Base-by-base conservation (phyloP, 2,113 vertebrate species). In the Myotis brandtii region DNA sequence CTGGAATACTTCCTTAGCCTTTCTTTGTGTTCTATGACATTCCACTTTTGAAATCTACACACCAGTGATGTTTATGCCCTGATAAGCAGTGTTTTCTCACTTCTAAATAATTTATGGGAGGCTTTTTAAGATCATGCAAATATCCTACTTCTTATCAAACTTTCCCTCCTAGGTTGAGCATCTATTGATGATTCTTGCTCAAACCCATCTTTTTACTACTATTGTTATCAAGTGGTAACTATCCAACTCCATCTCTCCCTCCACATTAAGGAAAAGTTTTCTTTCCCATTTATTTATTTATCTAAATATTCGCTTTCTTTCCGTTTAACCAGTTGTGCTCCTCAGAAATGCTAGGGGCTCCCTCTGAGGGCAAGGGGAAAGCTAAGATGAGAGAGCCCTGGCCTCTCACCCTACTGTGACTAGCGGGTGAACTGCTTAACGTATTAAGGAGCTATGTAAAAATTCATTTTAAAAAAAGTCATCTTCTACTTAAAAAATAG, bases 241-340 rank as follows among this genome's bases (percentile, higher is more conserved):
- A 43, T 70, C n/a, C 34, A 14, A 25, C 9, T 66, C 18, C 4
- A 7, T 16, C 52, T 43, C 37, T 69, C n/a, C 34, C 52, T 50
- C 4, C 21, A 23, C 32, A 2, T 25, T 23, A 54, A 77, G 46
- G 62, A 27, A 86, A 50, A 72, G 18, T 16, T 85, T 89, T 59
- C 9, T 43, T 56, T 30, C 21, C 48, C 25, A 54, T 69, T 84
- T n/a, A 2, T 48, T 52, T 50, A 27, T 69, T 46, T 86, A 40
- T 86, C 93, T 87, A 32, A 88, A 34, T 73, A 40, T 30, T 92
- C n/a, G 48, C 11, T 79, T 82, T 21, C 32, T 95, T 77, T 92
- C 52, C 64, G 25, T 40, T 62, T 23, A 92, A 54, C 12, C 32
- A 69, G 17, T 12, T 77, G 27, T 89, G 69, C 79, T 48, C 30